Conservation (phyloP, 2,888 invertebrate species). For the Tipula unca region DNA sequence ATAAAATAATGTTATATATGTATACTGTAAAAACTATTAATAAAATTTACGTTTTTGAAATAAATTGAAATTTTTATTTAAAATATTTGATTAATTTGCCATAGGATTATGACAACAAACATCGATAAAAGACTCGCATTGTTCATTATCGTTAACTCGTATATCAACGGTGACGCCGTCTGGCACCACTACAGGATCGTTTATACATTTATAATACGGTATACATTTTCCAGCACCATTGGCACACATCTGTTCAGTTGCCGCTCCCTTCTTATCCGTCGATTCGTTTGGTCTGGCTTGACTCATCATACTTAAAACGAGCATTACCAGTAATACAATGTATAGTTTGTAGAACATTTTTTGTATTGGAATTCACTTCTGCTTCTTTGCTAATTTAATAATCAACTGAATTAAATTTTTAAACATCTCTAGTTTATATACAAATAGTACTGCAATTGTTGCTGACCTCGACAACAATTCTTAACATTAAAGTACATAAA, state of each 20-base stretch:
- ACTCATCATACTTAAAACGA: background rate
- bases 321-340: background rate
- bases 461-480: no score
- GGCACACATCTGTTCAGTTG: background rate
- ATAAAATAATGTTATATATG: background rate
- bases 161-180: background rate
- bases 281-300: background rate
- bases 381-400: background rate
- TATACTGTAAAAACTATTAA: no score
- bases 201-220: background rate
- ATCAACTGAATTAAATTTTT: background rate
- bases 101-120: no score
- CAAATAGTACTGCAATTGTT: no score
- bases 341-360: background rate
- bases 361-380: background rate
- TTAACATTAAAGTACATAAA: no score
- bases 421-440: background rate
- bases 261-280: no score
- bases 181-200: background rate
- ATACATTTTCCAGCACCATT: background rate
- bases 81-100: no score
- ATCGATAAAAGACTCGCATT: no score
- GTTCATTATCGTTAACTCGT: background rate
- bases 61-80: no score
- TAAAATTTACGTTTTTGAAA: no score